phyloP scores from a whole-genome alignment of 2,888 invertebrate genomes.

The Eupelmus urozonus region DNA sequence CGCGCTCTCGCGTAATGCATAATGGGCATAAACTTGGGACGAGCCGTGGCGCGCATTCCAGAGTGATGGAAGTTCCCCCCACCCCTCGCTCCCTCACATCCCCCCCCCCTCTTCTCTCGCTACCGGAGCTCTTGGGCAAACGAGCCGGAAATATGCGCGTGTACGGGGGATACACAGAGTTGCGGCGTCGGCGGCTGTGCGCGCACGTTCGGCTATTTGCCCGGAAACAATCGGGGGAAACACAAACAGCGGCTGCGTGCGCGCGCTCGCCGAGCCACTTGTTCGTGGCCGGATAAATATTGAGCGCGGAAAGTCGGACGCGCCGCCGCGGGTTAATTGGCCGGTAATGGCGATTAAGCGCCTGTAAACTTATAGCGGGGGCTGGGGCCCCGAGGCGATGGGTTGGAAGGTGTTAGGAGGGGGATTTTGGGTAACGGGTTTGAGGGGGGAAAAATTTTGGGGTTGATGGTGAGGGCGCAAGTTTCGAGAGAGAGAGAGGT shows the following conservation, averaged over 20 bases:
- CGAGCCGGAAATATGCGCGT: constrained; percentile 39
- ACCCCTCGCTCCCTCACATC: background rate
- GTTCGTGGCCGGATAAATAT: constrained; percentile 51
- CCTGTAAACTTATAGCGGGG: constrained; percentile 17
- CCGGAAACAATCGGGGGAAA: constrained; percentile 50
- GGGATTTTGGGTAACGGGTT: no score
- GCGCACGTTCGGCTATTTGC: constrained; percentile 35
- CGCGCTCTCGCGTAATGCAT: no score
- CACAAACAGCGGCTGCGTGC: constrained; percentile 24
- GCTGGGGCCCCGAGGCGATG: no score
- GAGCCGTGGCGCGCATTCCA: background rate
- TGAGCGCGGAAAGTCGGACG: constrained; percentile 41
- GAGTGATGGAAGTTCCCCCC: constrained; percentile 37
- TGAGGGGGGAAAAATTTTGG: no score
- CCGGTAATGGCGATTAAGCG: constrained; percentile 55
- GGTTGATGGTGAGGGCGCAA: no score
- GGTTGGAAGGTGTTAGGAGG: no score
- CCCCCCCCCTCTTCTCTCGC: background rate
- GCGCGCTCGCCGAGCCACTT: constrained; percentile 18
- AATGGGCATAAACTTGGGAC: background rate
- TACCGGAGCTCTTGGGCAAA: constrained; percentile 22
- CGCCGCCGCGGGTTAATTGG: constrained; percentile 48
- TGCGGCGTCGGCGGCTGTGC: background rate
- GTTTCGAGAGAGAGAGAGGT: background rate
- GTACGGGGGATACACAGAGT: background rate